A percentile compares a stretch with the other conserved stretches of the same genome.
Evolutionary conservation across 2,797 vertebrate genomes (phyloP).

Genomic region (Zenarchopterus dispar): DNA sequence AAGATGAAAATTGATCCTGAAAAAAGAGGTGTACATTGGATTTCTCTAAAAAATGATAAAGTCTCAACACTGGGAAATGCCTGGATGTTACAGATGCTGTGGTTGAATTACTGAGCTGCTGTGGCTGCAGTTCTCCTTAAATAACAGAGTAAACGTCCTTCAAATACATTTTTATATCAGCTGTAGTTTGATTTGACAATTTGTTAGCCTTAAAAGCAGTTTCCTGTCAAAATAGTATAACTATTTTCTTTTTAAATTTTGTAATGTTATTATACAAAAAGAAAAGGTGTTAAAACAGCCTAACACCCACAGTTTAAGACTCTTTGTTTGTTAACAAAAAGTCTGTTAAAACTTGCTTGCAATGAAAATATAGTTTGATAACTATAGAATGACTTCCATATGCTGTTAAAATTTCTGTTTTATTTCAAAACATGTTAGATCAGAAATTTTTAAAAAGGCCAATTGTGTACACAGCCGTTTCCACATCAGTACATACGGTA

Average conservation of each 20-base stretch:
- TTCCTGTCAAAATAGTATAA: not conserved
- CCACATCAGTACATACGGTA: too few species aligned
- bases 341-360: too few species aligned
- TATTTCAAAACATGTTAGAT: too few species aligned
- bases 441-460: too few species aligned
- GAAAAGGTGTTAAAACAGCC: not conserved
- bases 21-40: not conserved
- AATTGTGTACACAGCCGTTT: too few species aligned
- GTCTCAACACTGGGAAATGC: too few species aligned
- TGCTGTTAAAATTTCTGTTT: too few species aligned
- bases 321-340: too few species aligned
- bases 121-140: not conserved
- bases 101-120: not conserved
- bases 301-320: not conserved
- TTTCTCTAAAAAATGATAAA: not conserved
- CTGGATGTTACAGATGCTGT: too few species aligned
- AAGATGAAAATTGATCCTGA: too few species aligned
- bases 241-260: not conserved
- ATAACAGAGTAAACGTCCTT: not conserved
- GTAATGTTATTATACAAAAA: not conserved
- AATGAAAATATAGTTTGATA: too few species aligned
- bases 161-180: constrained; percentile 1
- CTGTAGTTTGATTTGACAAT: not conserved
- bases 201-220: not conserved
- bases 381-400: too few species aligned